phyloP scores from a whole-genome alignment of 2,888 invertebrate genomes.

The Clusia tigrina region DNA sequence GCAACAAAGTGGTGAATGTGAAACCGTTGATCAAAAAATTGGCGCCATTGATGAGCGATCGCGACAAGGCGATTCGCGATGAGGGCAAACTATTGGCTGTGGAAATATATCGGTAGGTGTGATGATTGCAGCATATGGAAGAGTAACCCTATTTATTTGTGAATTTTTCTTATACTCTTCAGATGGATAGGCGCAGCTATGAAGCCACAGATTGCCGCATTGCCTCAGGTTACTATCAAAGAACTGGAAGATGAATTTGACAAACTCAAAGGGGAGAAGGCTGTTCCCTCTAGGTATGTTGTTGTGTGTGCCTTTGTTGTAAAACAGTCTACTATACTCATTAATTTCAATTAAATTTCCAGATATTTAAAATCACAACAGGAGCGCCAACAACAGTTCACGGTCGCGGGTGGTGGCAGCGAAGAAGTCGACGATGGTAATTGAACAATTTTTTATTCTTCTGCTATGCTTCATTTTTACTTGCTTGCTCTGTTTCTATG shows the following conservation, averaged over 20 bases:
- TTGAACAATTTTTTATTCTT: not conserved
- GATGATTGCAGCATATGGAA: no score
- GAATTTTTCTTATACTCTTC: slow-evolving; percentile 28
- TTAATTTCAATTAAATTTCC: slow-evolving; percentile 1
- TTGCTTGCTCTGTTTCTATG: no score
- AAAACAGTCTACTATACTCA: slow-evolving; percentile 15
- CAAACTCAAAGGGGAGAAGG: slow-evolving; percentile 67
- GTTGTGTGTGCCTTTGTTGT: slow-evolving; percentile 12
- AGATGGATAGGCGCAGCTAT: slow-evolving; percentile 87
- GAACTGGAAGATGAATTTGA: slow-evolving; percentile 90
- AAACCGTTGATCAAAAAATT: slow-evolving; percentile 91
- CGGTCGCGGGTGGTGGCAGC: slow-evolving; percentile 63
- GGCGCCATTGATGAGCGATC: slow-evolving; percentile 82
- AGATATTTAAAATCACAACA: slow-evolving; percentile 64
- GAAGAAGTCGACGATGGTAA: slow-evolving; percentile 63
- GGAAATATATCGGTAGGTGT: slow-evolving; percentile 81
- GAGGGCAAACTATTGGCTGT: slow-evolving; percentile 91
- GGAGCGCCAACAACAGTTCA: slow-evolving; percentile 60
- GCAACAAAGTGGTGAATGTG: slow-evolving; percentile 86
- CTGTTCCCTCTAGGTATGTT: slow-evolving; percentile 56
- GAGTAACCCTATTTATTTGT: not conserved
- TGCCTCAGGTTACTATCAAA: slow-evolving; percentile 89
- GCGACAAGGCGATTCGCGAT: slow-evolving; percentile 91
- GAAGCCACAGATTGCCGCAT: slow-evolving; percentile 81
- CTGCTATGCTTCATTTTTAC: no score